A percentile compares a stretch with the other conserved stretches of the same genome.
Conservation (phyloP, 35 echinoderm and acorn worm species). For the Strongylocentrotus purpuratus region DNA sequence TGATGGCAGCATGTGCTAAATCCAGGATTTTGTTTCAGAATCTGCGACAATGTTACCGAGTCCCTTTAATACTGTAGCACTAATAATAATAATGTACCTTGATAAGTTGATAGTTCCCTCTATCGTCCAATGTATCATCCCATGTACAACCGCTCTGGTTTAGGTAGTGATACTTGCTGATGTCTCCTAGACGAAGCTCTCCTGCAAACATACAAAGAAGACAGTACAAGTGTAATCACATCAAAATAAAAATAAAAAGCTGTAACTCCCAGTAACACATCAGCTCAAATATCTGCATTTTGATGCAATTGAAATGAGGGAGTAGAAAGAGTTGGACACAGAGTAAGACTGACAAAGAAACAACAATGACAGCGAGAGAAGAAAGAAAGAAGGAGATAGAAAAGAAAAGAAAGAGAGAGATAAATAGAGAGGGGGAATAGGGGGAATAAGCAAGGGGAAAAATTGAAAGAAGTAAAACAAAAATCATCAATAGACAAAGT, state of each 20-base stretch:
- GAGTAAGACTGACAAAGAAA: neutral
- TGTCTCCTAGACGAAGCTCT: conserved; percentile 60
- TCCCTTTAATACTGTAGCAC: neutral
- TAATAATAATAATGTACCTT: conserved; percentile 42
- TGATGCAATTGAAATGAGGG: no score
- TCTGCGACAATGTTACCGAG: no score
- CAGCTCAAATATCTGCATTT: no score
- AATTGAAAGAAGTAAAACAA: neutral
- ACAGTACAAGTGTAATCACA: no score
- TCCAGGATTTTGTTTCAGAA: no score
- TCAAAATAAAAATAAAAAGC: no score
- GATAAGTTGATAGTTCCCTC: conserved; percentile 70
- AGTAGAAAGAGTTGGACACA: no score
- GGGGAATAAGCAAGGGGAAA: neutral
- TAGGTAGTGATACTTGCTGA: conserved; percentile 75
- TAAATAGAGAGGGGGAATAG: neutral
- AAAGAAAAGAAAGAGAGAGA: neutral
- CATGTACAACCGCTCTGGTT: conserved; percentile 95
- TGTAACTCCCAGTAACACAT: no score
- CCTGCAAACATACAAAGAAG: conserved; percentile 67
- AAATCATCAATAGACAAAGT: neutral
- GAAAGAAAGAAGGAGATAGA: neutral
- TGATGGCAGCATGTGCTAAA: no score
- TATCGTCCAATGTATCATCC: conserved; percentile 85
- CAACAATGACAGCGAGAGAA: neutral